These are phyloP conservation scores for Pegoplata infirma DNA, from an alignment of 2,888 invertebrate genomes.

Conservation along the genomic window DNA sequence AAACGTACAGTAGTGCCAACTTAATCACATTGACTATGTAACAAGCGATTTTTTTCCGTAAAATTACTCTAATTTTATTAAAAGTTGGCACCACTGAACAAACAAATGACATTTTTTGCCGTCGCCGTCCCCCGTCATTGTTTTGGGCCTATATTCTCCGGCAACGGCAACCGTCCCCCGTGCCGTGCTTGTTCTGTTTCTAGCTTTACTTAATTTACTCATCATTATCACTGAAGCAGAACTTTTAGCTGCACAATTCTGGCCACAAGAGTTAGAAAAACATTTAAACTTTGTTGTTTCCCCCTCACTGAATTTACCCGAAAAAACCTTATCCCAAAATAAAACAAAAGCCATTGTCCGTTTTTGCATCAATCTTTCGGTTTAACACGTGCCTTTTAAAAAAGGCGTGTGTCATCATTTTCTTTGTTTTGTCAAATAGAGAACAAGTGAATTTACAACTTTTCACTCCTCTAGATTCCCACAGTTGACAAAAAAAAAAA, in stretches of 20 bases:
- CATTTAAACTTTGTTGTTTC: conserved; percentile 25
- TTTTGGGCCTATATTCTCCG: too few relatives aligned
- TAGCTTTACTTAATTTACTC: conserved; percentile 54
- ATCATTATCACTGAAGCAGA: conserved; percentile 59
- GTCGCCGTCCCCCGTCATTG: too few relatives aligned
- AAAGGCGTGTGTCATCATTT: conserved; percentile 57
- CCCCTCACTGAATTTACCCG: conserved; percentile 21
- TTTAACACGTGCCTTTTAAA: conserved; percentile 51
- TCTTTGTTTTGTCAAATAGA: neutral
- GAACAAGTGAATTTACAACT: conserved; percentile 59
- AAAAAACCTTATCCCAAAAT: conserved; percentile 18
- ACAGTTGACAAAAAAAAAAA: too few relatives aligned
- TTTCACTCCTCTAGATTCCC: conserved; percentile 17
- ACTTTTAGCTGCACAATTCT: conserved; percentile 28
- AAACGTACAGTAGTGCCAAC: too few relatives aligned
- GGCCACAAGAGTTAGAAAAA: neutral
- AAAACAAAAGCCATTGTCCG: conserved; percentile 43
- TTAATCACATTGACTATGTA: too few relatives aligned
- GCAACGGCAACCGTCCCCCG: too few relatives aligned
- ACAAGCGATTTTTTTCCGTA: too few relatives aligned
- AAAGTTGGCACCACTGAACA: too few relatives aligned
- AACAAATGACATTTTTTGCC: too few relatives aligned
- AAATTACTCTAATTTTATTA: too few relatives aligned
- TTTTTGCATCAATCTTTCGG: conserved; percentile 46
- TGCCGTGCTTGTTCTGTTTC: too few relatives aligned